Conservation (phyloP, 2,797 vertebrate genomes). For the Lepilemur ruficaudatus region DNA sequence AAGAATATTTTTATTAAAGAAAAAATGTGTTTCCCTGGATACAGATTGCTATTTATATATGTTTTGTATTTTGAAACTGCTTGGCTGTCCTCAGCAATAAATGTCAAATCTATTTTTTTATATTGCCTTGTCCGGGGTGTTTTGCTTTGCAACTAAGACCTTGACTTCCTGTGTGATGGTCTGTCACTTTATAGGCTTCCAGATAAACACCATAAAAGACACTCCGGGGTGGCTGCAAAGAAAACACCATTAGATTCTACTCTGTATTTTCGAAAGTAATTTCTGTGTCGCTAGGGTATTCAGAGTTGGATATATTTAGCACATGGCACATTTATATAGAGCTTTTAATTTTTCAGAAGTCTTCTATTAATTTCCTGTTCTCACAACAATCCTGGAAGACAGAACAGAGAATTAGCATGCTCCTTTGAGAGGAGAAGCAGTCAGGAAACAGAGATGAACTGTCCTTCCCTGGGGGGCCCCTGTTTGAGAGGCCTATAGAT, state of each 20-base stretch:
- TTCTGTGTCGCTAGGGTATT: not conserved
- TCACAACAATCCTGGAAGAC: not conserved
- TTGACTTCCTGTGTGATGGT: not conserved
- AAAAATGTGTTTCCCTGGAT: conserved; percentile 36
- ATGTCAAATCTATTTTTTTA: not conserved
- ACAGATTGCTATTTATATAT: not conserved
- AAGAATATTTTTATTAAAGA: conserved; percentile 42
- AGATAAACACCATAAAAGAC: not conserved
- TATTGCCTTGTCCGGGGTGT: not conserved
- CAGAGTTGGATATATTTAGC: not conserved
- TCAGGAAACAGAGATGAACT: not conserved
- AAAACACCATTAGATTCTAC: not conserved
- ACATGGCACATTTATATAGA: not conserved
- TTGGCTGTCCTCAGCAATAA: not conserved
- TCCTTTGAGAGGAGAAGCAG: not conserved
- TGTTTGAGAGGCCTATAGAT: not conserved
- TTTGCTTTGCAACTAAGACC: not conserved
- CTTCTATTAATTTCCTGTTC: not conserved
- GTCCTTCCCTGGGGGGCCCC: not conserved
- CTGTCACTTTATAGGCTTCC: not conserved
- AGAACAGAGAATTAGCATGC: not conserved
- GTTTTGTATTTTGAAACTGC: conserved; percentile 24
- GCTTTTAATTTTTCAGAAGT: not conserved
- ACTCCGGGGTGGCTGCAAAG: not conserved
- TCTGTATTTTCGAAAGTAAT: not conserved